A percentile compares a stretch with the other conserved stretches of the same genome.
Conservation (phyloP, 1,140 invertebrate species). For the Heterodera schachtii region DNA sequence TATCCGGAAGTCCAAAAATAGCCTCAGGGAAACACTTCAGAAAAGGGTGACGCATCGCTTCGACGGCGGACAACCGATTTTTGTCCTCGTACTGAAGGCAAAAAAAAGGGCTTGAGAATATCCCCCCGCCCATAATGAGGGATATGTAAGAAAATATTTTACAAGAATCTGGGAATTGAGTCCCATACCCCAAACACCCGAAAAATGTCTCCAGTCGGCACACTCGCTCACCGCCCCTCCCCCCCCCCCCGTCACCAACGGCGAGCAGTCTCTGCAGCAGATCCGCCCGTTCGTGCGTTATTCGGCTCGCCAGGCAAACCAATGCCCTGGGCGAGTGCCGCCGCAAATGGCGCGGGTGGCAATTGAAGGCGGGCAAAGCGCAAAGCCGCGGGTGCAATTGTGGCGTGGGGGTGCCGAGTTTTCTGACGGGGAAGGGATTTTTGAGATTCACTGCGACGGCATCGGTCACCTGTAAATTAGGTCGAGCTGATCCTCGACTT, state of each 20-base stretch:
- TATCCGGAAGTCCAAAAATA: slow-evolving; percentile 37
- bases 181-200: too few species aligned
- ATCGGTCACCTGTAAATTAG: slow-evolving; percentile 66
- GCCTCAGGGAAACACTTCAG: slow-evolving; percentile 64
- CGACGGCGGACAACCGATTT: slow-evolving; percentile 71
- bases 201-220: too few species aligned
- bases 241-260: slow-evolving; percentile 23
- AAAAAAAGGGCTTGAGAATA: slow-evolving; percentile 19
- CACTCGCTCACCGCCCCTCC: too few species aligned
- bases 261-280: slow-evolving; percentile 50
- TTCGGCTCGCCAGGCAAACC: slow-evolving; percentile 44
- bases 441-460: too few species aligned
- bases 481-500: slow-evolving; percentile 74
- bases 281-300: slow-evolving; percentile 71
- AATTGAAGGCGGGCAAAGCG: slow-evolving; percentile 39
- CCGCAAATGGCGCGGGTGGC: slow-evolving; percentile 17
- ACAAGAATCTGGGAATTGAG: too few species aligned
- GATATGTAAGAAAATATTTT: too few species aligned
- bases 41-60: slow-evolving; percentile 73
- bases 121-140: background rate
- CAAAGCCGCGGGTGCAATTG: slow-evolving; percentile 38
- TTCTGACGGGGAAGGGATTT: slow-evolving; percentile 66
- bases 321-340: slow-evolving; percentile 13
- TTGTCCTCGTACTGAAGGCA: slow-evolving; percentile 72
- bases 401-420: slow-evolving; percentile 70